Base-by-base conservation (phyloP, 2,113 vertebrate species). In the Atractosteus spatula region DNA sequence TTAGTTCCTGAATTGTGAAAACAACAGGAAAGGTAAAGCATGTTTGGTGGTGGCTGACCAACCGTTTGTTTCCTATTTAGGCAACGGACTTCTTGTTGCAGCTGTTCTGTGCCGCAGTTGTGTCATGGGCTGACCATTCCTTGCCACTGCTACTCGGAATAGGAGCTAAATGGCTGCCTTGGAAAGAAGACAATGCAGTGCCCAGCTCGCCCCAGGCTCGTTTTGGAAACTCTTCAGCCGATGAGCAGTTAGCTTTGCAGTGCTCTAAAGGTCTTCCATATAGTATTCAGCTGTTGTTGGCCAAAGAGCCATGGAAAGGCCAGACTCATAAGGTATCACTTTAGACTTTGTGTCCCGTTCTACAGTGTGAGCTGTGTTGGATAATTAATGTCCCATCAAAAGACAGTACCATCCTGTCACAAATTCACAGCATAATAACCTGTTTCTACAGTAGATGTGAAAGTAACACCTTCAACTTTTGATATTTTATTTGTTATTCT, bases 241-340 rank as follows among this genome's bases (percentile, higher is more conserved):
- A 87, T 0, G 88, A 84, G 8, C 8, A 78, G 57, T 80, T 86
- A 45, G 79, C 94, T 73, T 84, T 90, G 1, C 91, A 88, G 74
- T 85, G 87, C 74, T 66, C 95, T 61, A 83, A 90, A 66, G 90
- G 89, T 16, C 74, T 99, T 80, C 86, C 95, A 55, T 85, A 77
- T 55, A 96, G 95, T 74, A 85, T 97, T 80, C 83, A 74, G 2
- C 79, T 89, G 44, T 89, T 99, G 16, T 85, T 99, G 71, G 77
- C 84, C 75, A 97, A 96, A 82, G 96, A 99, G 41, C 96, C 95
- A 0, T 99, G 97, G 97, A 95, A 93, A 80, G 86, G 89, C 54
- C 94, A 97, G 62, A 85, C 85, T 8, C 90, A 91, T 73, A 98
- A 97, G 93, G 97, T 97, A 84, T 11, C 16, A 70, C 14, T 29